Percentiles rank a stretch among this genome's conserved stretches.
phyloP scores from a whole-genome alignment of 2,113 vertebrate species.

The Dasyprocta punctata region DNA sequence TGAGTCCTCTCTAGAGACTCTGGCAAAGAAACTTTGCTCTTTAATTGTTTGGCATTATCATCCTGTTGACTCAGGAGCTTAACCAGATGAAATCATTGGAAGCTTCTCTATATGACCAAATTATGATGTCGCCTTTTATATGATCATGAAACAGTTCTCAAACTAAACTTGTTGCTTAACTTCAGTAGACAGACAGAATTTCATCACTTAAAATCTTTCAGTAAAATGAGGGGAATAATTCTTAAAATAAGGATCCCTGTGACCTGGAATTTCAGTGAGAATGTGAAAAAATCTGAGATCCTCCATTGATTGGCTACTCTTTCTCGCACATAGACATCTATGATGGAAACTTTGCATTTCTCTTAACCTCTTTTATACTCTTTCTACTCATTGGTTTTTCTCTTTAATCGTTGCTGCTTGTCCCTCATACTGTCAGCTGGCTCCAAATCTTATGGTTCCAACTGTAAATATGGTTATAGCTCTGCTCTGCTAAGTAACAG shows the following conservation, averaged over 20 bases:
- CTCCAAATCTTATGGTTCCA: background rate
- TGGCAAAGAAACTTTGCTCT: background rate
- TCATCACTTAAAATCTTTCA: slow-evolving; percentile 12
- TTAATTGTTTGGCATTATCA: background rate
- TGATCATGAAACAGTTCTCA: background rate
- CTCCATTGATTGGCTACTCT: background rate
- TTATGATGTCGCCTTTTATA: background rate
- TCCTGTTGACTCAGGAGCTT: background rate
- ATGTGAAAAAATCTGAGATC: background rate
- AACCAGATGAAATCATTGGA: background rate
- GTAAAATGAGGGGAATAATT: background rate
- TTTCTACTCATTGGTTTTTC: background rate
- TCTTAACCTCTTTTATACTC: background rate
- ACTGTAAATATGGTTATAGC: background rate
- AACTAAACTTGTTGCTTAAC: background rate
- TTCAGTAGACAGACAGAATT: background rate
- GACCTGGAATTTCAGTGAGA: background rate
- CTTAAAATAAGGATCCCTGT: background rate
- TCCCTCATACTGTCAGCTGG: background rate
- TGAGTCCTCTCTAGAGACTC: background rate
- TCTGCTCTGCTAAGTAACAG: background rate
- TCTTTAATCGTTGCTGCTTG: background rate
- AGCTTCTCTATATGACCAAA: background rate
- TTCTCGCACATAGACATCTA: background rate
- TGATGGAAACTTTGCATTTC: background rate